phyloP scores from a whole-genome alignment of 2,797 vertebrate species.

The Gadopsis marmoratus region DNA sequence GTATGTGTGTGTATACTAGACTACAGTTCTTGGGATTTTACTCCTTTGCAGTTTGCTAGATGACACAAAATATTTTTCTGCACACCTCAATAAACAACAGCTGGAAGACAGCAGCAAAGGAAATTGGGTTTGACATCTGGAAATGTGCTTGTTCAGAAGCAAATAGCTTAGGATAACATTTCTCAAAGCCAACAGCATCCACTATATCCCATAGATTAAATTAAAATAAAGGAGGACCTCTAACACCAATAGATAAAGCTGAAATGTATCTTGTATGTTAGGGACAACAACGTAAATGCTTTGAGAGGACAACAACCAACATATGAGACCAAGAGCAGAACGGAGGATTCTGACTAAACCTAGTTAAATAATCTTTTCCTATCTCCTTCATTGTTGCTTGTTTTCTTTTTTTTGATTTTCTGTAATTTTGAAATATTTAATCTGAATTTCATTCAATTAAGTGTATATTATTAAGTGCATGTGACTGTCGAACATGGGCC shows the following conservation, averaged over 20 bases:
- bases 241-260: constrained; percentile 5
- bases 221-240: constrained; percentile 21
- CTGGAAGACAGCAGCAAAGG: constrained; percentile 37
- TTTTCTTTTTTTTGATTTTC: background rate
- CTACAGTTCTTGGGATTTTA: constrained; percentile 27
- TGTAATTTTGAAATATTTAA: constrained; percentile 1
- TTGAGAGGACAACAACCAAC: background rate
- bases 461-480: background rate
- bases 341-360: background rate
- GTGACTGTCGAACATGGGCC: background rate
- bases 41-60: constrained; percentile 30
- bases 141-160: constrained; percentile 56
- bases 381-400: background rate
- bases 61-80: constrained; percentile 40
- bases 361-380: background rate
- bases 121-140: constrained; percentile 61
- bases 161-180: constrained; percentile 39
- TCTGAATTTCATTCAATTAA: background rate
- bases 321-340: background rate
- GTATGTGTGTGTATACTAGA: constrained; percentile 10
- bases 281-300: constrained; percentile 5
- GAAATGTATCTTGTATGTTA: constrained; percentile 12
- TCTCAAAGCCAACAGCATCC: constrained; percentile 41
- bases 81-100: constrained; percentile 49
- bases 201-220: constrained; percentile 30